A percentile compares a stretch with the other conserved stretches of the same genome.
Conservation (phyloP, 2,888 invertebrate genomes). For the Rotaria macrura region DNA sequence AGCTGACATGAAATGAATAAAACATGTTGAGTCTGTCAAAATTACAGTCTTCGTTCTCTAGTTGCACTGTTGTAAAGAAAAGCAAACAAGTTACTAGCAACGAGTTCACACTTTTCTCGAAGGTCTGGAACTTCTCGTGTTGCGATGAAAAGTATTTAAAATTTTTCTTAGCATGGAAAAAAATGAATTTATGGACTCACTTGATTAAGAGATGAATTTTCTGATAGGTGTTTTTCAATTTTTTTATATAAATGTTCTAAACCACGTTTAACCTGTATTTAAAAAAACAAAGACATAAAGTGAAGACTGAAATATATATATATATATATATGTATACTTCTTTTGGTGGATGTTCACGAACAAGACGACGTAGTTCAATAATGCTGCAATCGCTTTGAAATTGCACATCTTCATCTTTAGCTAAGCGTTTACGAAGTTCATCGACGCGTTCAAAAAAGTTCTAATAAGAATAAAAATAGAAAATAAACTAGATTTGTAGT, state of each 20-base stretch:
- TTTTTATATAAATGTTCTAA: conserved; percentile 82
- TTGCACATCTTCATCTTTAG: conserved; percentile 89
- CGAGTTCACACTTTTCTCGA: no score
- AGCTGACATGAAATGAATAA: no score
- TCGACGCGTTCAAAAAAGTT: conserved; percentile 93
- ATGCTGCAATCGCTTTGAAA: conserved; percentile 94
- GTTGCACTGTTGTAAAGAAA: no score
- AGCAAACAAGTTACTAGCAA: no score
- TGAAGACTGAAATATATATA: background rate
- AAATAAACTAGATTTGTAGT: background rate
- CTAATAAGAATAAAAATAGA: conserved; percentile 55
- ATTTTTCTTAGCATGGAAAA: no score
- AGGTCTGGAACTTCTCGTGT: no score
- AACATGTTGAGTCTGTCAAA: no score
- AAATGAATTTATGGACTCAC: conserved; percentile 54
- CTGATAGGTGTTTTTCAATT: conserved; percentile 90
- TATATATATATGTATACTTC: conserved; percentile 56
- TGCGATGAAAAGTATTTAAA: no score
- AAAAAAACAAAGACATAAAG: conserved; percentile 16
- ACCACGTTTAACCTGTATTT: conserved; percentile 66
- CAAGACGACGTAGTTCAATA: conserved; percentile 84
- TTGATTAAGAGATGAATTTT: conserved; percentile 68
- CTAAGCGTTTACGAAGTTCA: conserved; percentile 79
- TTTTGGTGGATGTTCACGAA: conserved; percentile 80
- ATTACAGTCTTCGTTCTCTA: no score